phyloP scores from a whole-genome alignment of 1,140 invertebrate genomes.

The Drosophila bifasciata region DNA sequence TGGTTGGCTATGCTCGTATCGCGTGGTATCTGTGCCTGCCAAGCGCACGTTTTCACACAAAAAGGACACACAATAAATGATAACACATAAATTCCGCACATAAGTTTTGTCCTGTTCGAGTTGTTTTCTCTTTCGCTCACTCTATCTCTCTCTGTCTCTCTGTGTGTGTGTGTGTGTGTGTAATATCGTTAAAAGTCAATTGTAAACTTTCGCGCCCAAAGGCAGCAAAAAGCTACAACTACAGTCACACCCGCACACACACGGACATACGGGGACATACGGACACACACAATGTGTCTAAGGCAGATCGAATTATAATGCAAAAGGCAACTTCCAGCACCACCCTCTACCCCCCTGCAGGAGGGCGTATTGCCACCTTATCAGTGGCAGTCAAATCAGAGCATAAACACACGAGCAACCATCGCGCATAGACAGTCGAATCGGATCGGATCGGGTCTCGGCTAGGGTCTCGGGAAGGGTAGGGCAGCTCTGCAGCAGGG shows the following conservation, averaged over 20 bases:
- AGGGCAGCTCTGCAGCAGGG: too few relatives aligned
- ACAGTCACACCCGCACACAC: conserved; percentile 30
- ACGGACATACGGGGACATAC: too few relatives aligned
- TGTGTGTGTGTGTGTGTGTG: conserved; percentile 23
- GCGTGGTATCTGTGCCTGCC: conserved; percentile 34
- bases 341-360: background rate
- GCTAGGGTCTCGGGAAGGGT: conserved; percentile 26
- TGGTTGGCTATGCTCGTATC: too few relatives aligned
- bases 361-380: conserved; percentile 67
- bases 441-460: conserved; percentile 1
- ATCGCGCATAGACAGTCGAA: conserved; percentile 11
- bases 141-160: background rate
- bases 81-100: conserved; percentile 80
- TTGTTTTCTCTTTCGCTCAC: too few relatives aligned
- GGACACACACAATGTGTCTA: conserved; percentile 46
- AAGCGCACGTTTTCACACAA: conserved; percentile 73
- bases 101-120: conserved; percentile 18
- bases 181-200: conserved; percentile 79
- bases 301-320: conserved; percentile 77
- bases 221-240: conserved; percentile 58
- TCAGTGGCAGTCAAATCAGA: conserved; percentile 81
- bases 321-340: conserved; percentile 23
- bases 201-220: conserved; percentile 78
- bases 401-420: conserved; percentile 53
- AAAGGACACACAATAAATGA: conserved; percentile 77